Percentiles rank a stretch among this genome's conserved stretches.
These are phyloP conservation scores for Lanistes nyassanus DNA, from an alignment of 1,140 invertebrate genomes.

Conservation along the genomic window DNA sequence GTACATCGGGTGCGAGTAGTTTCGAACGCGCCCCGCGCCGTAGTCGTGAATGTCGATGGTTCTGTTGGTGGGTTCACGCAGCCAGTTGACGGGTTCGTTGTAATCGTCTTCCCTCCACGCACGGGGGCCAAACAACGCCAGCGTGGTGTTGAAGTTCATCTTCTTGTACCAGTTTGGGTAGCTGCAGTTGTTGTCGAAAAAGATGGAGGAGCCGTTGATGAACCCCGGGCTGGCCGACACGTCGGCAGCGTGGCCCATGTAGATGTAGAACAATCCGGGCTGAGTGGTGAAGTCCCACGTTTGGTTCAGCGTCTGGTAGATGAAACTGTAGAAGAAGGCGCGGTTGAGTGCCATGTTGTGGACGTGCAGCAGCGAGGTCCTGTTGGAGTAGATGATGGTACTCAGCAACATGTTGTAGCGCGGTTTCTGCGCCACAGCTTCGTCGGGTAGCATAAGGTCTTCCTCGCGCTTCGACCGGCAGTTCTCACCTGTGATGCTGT, in stretches of 20 bases:
- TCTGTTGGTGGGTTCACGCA: slow-evolving; percentile 66
- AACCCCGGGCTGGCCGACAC: slow-evolving; percentile 87
- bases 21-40: slow-evolving; percentile 73
- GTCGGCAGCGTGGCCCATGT: slow-evolving; percentile 93
- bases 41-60: slow-evolving; percentile 65
- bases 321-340: slow-evolving; percentile 91
- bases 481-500: slow-evolving; percentile 83
- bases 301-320: slow-evolving; percentile 76
- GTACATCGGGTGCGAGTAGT: slow-evolving; percentile 92
- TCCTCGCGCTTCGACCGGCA: slow-evolving; percentile 86
- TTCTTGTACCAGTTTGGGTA: slow-evolving; percentile 94
- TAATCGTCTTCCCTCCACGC: slow-evolving; percentile 74
- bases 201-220: slow-evolving; percentile 93
- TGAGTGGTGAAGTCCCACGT: slow-evolving; percentile 78
- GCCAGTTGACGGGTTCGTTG: slow-evolving; percentile 66
- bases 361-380: slow-evolving; percentile 90
- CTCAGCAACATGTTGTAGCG: slow-evolving; percentile 92
- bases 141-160: slow-evolving; percentile 93
- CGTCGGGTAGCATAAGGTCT: slow-evolving; percentile 80
- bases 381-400: slow-evolving; percentile 89
- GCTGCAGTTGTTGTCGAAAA: slow-evolving; percentile 93
- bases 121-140: slow-evolving; percentile 93
- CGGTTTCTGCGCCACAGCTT: slow-evolving; percentile 89
- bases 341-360: slow-evolving; percentile 95
- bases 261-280: slow-evolving; percentile 98